Evolutionary conservation across 1,140 invertebrate species (phyloP), one percentile per base, ranked within the genome.

Genomic region (Eriocheir sinensis): DNA sequence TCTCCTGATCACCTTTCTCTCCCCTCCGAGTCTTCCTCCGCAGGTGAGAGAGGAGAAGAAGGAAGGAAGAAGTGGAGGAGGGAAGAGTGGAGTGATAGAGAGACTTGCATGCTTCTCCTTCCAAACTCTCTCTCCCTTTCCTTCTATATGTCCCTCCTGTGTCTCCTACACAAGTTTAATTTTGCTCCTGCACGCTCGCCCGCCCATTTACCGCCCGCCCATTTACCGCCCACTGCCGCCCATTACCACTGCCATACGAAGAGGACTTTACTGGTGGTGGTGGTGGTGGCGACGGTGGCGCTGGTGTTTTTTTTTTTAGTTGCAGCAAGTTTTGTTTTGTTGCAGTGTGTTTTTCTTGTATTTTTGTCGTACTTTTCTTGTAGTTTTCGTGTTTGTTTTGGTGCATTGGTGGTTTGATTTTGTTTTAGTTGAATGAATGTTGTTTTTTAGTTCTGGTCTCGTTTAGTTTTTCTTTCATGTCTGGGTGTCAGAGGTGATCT

Each of bases 1-100:
- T 4, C 93, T 94, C 15, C 30, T 81, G 21, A 94, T 94, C 32
- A 94, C 93, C 93, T 94, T 94, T 72, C 93, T 94, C 30, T 81
- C 48, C 12, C 86, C 93, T 2, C 60, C 41, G n/a, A 41, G 48
- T 41, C 40, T 89, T 44, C 40, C 53, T 92, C 91, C 17, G 21
- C 6, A 89, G 88, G 32, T 30, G 88, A 53, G 27, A n/a, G 88
- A 53, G 88, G 41, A 32, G 41, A 6, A 36, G 81, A n/a, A n/a
- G 81, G 81, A 36, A 4, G 32, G 40, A 9, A 41, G 85, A 41
- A 44, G 36, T 21, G 81, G 30, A n/a, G 0, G 30, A 6, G 3
- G 4, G 9, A 8, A 36, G 81, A n/a, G 81, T 32, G 36, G 38
- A 30, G 38, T 8, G 38, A 41, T 41, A 21, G 88, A 30, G 30